Percentiles rank a stretch among this genome's conserved stretches.
These are phyloP conservation scores for Littorina saxatilis DNA, from an alignment of 1,140 invertebrate species.

Conservation along the genomic window DNA sequence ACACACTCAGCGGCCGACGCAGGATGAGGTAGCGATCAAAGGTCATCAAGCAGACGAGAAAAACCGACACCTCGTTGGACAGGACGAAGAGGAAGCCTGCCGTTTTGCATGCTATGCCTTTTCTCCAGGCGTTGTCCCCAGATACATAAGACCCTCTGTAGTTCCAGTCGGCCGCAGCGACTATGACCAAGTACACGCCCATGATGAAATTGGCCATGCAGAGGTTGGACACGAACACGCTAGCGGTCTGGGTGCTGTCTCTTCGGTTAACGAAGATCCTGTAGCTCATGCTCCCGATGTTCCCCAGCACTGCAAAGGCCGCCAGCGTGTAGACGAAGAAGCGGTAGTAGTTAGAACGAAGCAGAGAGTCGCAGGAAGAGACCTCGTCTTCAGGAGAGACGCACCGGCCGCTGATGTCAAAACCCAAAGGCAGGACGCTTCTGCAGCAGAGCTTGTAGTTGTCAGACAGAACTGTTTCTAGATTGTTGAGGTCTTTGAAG, in stretches of 20 bases:
- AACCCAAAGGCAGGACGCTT: neutral
- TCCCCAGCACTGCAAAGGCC: constrained; percentile 48
- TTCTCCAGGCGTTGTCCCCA: constrained; percentile 53
- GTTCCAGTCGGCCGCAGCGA: constrained; percentile 57
- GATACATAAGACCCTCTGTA: constrained; percentile 56
- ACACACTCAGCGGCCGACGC: constrained; percentile 51
- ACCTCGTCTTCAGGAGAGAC: neutral
- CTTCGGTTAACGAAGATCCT: constrained; percentile 36
- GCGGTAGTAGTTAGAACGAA: constrained; percentile 4
- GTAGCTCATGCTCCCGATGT: constrained; percentile 49
- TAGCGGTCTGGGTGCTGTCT: constrained; percentile 30
- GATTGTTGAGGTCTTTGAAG: constrained; percentile 33
- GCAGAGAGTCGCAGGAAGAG: constrained; percentile 21
- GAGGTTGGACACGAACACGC: constrained; percentile 59
- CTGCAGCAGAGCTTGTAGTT: constrained; percentile 30
- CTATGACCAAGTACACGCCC: constrained; percentile 66
- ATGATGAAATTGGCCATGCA: constrained; percentile 63
- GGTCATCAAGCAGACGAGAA: constrained; percentile 61
- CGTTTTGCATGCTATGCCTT: constrained; percentile 47
- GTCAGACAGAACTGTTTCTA: constrained; percentile 4
- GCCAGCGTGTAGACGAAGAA: constrained; percentile 41
- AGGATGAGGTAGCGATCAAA: constrained; percentile 59
- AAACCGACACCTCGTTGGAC: constrained; percentile 59
- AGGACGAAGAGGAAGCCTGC: constrained; percentile 59
- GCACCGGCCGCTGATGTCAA: constrained; percentile 25